These are phyloP conservation scores for Epinephelus fuscoguttatus DNA, from an alignment of 2,113 vertebrate genomes.

Conservation along the genomic window DNA sequence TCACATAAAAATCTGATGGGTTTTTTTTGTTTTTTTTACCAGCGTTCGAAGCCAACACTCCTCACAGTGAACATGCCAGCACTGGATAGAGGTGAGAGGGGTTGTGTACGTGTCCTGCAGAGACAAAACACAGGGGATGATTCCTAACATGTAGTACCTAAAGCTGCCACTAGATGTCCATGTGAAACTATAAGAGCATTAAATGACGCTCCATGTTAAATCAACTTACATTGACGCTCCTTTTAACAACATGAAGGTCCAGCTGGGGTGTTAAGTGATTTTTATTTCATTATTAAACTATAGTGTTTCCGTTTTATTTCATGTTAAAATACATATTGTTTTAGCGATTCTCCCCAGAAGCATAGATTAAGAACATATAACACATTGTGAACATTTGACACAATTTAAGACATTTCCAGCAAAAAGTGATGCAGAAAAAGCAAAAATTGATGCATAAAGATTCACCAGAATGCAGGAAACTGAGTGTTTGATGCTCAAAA, in stretches of 20 bases:
- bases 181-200: conserved; percentile 13
- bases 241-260: not conserved
- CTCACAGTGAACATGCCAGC: conserved; percentile 90
- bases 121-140: conserved; percentile 15
- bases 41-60: conserved; percentile 88
- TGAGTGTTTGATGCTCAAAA: no score
- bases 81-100: conserved; percentile 88
- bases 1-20: not conserved
- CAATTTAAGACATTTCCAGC: no score
- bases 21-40: conserved; percentile 70
- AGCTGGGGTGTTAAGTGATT: not conserved
- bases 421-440: no score
- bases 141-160: conserved; percentile 33
- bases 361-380: no score
- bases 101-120: conserved; percentile 85
- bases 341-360: not conserved
- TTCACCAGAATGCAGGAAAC: no score
- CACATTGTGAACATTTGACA: no score
- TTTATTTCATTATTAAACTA: not conserved
- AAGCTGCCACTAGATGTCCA: conserved; percentile 75
- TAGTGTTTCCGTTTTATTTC: not conserved
- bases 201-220: not conserved
- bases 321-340: not conserved
- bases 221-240: not conserved
- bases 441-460: no score